Evolutionary conservation across 2,113 vertebrate genomes (phyloP).

Genomic region (Nothoprocta pentlandii): DNA sequence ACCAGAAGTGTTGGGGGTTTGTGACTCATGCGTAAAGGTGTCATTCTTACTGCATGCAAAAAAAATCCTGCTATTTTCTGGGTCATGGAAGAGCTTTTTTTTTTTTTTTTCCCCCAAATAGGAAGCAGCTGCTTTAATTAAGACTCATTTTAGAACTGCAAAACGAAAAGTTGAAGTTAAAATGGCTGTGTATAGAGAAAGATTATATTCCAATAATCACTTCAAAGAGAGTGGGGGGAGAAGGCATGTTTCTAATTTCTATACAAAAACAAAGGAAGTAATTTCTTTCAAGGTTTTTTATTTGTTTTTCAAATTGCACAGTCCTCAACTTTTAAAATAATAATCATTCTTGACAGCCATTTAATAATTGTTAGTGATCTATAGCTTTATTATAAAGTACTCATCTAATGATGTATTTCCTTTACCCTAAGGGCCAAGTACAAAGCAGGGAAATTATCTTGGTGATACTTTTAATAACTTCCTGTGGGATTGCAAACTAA

Average conservation of each 20-base stretch:
- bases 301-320: conserved; percentile 77
- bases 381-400: conserved; percentile 82
- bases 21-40: neutral
- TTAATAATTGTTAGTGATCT: conserved; percentile 84
- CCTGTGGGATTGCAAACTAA: conserved; percentile 83
- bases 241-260: conserved; percentile 66
- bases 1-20: neutral
- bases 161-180: conserved; percentile 44
- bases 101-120: neutral
- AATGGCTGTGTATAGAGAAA: conserved; percentile 23
- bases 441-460: conserved; percentile 83
- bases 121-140: neutral
- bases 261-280: conserved; percentile 74
- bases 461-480: conserved; percentile 89
- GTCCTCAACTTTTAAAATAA: conserved; percentile 79
- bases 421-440: conserved; percentile 81
- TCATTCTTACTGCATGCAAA: neutral
- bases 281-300: conserved; percentile 73
- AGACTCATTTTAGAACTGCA: conserved; percentile 17
- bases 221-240: conserved; percentile 47
- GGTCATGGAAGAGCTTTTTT: neutral
- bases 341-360: conserved; percentile 79
- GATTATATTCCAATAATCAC: conserved; percentile 64
- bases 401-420: conserved; percentile 85
- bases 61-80: neutral